Base-by-base conservation (phyloP, 2,888 invertebrate species). In the Julus scandinavius region DNA sequence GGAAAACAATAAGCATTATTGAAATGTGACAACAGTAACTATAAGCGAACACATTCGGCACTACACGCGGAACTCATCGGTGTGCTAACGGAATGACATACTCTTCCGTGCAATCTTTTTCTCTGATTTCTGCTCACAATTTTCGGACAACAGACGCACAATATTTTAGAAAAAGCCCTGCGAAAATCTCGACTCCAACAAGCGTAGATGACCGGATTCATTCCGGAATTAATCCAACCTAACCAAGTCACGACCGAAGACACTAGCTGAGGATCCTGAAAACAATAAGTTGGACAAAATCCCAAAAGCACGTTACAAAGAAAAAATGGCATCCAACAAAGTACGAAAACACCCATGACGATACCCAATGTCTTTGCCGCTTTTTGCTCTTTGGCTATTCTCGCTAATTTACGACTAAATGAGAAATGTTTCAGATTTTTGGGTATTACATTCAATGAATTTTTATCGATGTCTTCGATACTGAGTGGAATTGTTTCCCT, bases 161-260 rank as follows among this genome's bases (percentile, higher is more conserved):
- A 93, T 91, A 98, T 96, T 91, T 97, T 95, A 88, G 96, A 95
- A 92, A 98, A 98, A 38, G 98, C 98, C 93, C 98, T n/a, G 9
- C 93, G 89, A 92, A 99, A 99, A 93, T 99, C 99, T 91, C 97
- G 94, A 93, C 98, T 98, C 96, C 98, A 98, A 92, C 98, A 97
- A n/a, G 98, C 98, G 93, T 99, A 99, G 92, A 99, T 99, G 90
- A 98, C 97, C 0, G 98, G 98, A 93, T 98, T 98, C 97, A 98
- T 98, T 89, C 97, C 96, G 86, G 97, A 97, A 93, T 98, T 98
- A 92, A 97, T 96, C 97, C 97, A 98, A 88, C 98, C 98, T 83
- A 97, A 94, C 98, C 98, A 98, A 90, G 97, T 97, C 89, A 97
- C 97, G 89, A 97, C 95, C 83, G 97, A 96, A 90, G 96, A 95